Evolutionary conservation across 2,888 invertebrate species (phyloP), one percentile per base, ranked within the genome.

Genomic region (Capitulum mitella): DNA sequence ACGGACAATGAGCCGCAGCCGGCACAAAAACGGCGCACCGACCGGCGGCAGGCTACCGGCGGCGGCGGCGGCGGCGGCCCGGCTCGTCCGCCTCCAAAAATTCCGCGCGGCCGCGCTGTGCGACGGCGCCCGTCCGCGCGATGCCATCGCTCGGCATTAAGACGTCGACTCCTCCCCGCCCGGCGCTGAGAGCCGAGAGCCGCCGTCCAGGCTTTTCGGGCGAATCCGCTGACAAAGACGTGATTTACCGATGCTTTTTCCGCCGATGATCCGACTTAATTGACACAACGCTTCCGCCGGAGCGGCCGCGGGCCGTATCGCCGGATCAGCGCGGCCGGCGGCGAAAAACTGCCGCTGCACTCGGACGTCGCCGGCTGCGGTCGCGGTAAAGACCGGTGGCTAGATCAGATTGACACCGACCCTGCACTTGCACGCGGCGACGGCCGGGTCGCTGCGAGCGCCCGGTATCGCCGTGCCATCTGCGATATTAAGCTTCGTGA

Each of bases 221-320:
- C 64, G 34, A 64, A 16, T 34, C 22, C 40, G 40, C 37, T 70
- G 70, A 70, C 70, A 37, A 40, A 22, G 40, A 14, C 26, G 6
- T 37, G 70, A 70, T 70, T 70, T 70, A 40, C 40, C 26, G 70
- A 19, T 26, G 26, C 29, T 70, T 70, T 70, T 70, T 70, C 26
- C 12, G 70, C 37, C 70, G 37, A 19, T 70, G 40, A 70, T 70
- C 37, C 22, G 37, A 26, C 70, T 40, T 70, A 70, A 70, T 70
- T 70, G 70, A 70, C 70, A 70, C 70, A 40, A 40, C 26, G 37
- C 34, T 70, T 26, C 37, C 70, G 40, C 16, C 70, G 70, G 58
- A 29, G 51, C 51, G 43, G 43, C 43, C n/a, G n/a, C n/a, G n/a
- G n/a, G n/a, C n/a, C n/a, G n/a, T n/a, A n/a, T n/a, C n/a, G n/a